A percentile compares a stretch with the other conserved stretches of the same genome.
Conservation (phyloP, 2,113 vertebrate genomes). For the Syrrhaptes paradoxus region DNA sequence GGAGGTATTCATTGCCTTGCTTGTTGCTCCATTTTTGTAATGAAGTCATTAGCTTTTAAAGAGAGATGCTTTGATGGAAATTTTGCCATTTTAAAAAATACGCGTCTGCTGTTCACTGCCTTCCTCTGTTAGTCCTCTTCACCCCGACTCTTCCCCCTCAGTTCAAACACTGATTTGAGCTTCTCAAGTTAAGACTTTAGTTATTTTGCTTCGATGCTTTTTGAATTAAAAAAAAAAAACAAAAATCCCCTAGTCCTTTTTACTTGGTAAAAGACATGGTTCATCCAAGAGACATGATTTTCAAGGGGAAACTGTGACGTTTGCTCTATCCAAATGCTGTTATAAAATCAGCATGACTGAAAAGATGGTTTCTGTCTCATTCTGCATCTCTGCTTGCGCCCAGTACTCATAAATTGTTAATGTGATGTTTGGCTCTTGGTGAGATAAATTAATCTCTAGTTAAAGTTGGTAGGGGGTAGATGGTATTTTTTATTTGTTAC, state of each 20-base stretch:
- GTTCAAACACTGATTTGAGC: not conserved
- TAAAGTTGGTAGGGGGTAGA: not conserved
- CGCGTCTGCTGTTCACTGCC: not conserved
- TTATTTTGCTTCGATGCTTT: not conserved
- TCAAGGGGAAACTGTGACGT: not conserved
- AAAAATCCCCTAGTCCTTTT: not conserved
- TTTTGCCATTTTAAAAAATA: not conserved
- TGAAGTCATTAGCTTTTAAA: conserved; percentile 21
- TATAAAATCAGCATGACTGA: not conserved
- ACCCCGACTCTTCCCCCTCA: not conserved
- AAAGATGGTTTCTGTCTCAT: not conserved
- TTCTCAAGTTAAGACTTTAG: not conserved
- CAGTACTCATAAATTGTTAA: not conserved
- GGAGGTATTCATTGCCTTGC: not conserved
- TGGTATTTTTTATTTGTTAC: not conserved
- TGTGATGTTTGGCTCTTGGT: rapidly evolving
- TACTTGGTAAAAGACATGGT: not conserved
- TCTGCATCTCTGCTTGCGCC: not conserved
- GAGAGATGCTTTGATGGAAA: not conserved
- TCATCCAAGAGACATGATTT: not conserved
- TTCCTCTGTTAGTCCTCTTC: not conserved
- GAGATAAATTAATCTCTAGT: not conserved
- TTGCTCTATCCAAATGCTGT: not conserved
- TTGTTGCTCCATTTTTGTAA: not conserved
- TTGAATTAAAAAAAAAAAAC: not conserved